Evolutionary conservation across 1,140 invertebrate genomes (phyloP).

Genomic region (Drosophila albomicans): DNA sequence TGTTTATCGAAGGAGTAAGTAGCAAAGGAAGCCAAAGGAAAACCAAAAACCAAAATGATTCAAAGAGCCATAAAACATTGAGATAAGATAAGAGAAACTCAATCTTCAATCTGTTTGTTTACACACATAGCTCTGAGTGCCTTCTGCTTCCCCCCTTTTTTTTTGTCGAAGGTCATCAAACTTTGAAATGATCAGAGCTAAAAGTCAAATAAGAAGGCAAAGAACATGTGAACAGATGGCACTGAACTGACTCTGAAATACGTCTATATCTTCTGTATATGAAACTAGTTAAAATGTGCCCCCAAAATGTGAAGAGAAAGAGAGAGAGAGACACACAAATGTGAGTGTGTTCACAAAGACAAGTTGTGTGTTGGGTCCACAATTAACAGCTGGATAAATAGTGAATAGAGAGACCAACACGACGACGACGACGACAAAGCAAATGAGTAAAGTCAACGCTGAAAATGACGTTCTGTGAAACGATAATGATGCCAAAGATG

Average conservation of each 20-base stretch:
- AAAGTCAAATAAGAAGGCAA: not conserved
- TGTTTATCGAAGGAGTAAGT: slow-evolving; percentile 2
- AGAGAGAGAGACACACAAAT: not conserved
- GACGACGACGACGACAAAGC: slow-evolving; percentile 2
- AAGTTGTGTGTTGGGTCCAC: slow-evolving; percentile 47
- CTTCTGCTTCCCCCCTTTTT: slow-evolving; percentile 3
- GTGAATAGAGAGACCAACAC: slow-evolving; percentile 19
- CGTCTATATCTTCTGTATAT: slow-evolving; percentile 30
- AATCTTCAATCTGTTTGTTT: slow-evolving; percentile 52
- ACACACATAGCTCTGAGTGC: slow-evolving; percentile 44
- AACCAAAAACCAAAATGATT: not conserved
- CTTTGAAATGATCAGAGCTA: slow-evolving; percentile 49
- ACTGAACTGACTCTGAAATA: slow-evolving; percentile 16
- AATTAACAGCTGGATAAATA: slow-evolving; percentile 83
- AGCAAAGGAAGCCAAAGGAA: slow-evolving; percentile 7
- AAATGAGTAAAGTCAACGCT: slow-evolving; percentile 34
- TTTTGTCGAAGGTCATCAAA: slow-evolving; percentile 72
- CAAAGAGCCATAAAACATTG: not conserved
- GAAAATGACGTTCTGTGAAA: slow-evolving; percentile 24
- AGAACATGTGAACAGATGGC: slow-evolving; percentile 6
- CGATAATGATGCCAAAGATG: slow-evolving; percentile 9
- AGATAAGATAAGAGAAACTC: slow-evolving; percentile 10
- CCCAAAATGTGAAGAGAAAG: slow-evolving; percentile 11
- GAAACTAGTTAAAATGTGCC: slow-evolving; percentile 61
- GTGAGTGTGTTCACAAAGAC: not conserved